phyloP scores from a whole-genome alignment of 2,888 invertebrate species.

The Epistrophella euchroma region DNA sequence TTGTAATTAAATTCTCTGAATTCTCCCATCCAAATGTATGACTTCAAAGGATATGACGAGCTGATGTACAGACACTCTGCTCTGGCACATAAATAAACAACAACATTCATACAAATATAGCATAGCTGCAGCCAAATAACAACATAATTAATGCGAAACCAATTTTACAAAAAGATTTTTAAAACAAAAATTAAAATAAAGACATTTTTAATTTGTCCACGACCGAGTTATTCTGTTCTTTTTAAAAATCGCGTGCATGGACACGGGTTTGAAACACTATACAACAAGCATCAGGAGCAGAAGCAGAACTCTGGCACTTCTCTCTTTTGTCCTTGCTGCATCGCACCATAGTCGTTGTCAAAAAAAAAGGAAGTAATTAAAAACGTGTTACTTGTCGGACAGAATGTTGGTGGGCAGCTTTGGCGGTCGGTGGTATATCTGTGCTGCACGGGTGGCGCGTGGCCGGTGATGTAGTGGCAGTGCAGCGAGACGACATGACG shows the following conservation, averaged over 20 bases:
- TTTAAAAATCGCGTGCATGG: constrained; percentile 61
- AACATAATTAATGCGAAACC: constrained; percentile 76
- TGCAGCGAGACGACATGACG: constrained; percentile 69
- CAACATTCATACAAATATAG: neutral
- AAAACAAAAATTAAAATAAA: constrained; percentile 71
- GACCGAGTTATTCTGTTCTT: constrained; percentile 49
- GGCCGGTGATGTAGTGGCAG: constrained; percentile 33
- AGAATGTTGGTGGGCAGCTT: constrained; percentile 61
- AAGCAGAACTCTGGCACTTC: constrained; percentile 17
- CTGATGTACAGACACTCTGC: constrained; percentile 19
- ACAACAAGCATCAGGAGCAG: constrained; percentile 50
- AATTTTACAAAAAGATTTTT: constrained; percentile 64
- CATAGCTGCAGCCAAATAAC: constrained; percentile 52
- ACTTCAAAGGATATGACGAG: constrained; percentile 71
- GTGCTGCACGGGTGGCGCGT: neutral
- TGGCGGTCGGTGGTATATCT: constrained; percentile 38
- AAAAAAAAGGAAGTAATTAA: constrained; percentile 72
- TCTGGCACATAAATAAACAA: neutral
- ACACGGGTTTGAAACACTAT: constrained; percentile 63
- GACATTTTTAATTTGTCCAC: constrained; percentile 75
- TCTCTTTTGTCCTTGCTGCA: constrained; percentile 9
- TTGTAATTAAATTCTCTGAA: constrained; percentile 70
- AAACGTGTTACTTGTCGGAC: constrained; percentile 76
- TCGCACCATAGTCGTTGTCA: constrained; percentile 15
- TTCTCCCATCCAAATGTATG: constrained; percentile 53